Evolutionary conservation across 2,888 invertebrate genomes (phyloP).

Genomic region (Nebria brevicollis): DNA sequence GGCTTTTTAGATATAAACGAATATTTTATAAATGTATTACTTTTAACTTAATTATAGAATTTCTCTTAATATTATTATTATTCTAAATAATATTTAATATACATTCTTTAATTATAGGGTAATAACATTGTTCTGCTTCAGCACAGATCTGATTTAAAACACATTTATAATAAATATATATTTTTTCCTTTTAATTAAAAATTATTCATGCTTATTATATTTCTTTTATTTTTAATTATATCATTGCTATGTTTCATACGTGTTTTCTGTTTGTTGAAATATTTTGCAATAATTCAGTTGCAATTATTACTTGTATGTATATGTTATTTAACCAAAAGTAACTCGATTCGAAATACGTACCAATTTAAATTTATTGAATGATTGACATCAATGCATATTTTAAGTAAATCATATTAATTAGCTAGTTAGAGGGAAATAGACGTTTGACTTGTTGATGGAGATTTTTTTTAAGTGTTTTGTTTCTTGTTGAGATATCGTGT

Average conservation of each 20-base stretch:
- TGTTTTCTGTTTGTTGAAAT: slow-evolving; percentile 3
- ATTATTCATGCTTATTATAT: slow-evolving; percentile 31
- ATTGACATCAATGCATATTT: too few species aligned
- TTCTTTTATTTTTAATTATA: slow-evolving; percentile 30
- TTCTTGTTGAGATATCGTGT: background rate
- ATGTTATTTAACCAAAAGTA: too few species aligned
- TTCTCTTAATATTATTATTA: slow-evolving; percentile 8
- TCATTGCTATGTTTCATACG: slow-evolving; percentile 18
- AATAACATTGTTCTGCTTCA: slow-evolving; percentile 38
- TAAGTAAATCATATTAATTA: too few species aligned
- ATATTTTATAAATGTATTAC: slow-evolving; percentile 5
- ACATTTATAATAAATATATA: slow-evolving; percentile 41
- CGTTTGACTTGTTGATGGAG: background rate
- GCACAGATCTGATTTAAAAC: slow-evolving; percentile 27
- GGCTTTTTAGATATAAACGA: slow-evolving; percentile 24
- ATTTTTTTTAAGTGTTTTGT: background rate
- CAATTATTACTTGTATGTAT: slow-evolving; percentile 9
- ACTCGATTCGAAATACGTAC: too few species aligned
- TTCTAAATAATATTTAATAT: background rate
- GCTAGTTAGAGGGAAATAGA: background rate
- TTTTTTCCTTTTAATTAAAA: slow-evolving; percentile 35
- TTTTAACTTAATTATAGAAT: slow-evolving; percentile 6
- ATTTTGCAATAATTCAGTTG: slow-evolving; percentile 13
- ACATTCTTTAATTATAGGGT: slow-evolving; percentile 37
- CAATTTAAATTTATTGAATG: too few species aligned